Base-by-base conservation (phyloP, 2,888 invertebrate genomes). In the Cephus spinipes region DNA sequence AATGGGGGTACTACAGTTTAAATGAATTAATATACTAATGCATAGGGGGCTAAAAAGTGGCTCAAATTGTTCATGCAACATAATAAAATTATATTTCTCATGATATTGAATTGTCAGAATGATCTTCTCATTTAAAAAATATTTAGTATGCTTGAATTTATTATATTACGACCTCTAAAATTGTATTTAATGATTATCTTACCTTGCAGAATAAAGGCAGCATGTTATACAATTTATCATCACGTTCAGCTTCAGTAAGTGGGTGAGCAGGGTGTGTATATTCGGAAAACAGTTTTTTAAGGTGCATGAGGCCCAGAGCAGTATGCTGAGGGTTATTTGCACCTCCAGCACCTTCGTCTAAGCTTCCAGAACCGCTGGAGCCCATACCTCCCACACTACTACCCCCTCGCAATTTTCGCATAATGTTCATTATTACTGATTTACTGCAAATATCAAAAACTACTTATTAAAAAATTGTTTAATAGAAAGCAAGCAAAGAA, bases 131-230 rank as follows among this genome's bases (percentile, higher is more conserved):
- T 55, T 55, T 2, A 9, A 55, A 9, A 23, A 55, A 55, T 55
- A 55, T 55, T 55, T 55, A 55, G 1, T 23, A 55, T 55, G 1
- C 23, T 23, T 15, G 55, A 15, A 23, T 55, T 55, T 9, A 55
- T 23, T 55, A 9, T 40, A 23, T 55, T 55, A 55, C 23, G 23
- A 23, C 23, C 9, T 55, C 23, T 23, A 55, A 55, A 9, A 55
- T 15, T 55, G 55, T 55, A 55, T 9, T 23, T 1, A 23, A 40
- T 15, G 40, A 40, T 32, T 73, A 55, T 81, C 87, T 88, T 93
- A 98, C 98, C 95, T 98, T 99, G 93, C 98, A 98, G 93, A 99
- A 99, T 69, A 99, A 93, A 77, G 99, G 99, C 90, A 99, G 93
- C 98, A 99, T 98, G 92, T 98, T 98, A 92, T 98, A 98, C 23